Base-by-base conservation (phyloP, 2,797 vertebrate species). In the Chanos chanos region DNA sequence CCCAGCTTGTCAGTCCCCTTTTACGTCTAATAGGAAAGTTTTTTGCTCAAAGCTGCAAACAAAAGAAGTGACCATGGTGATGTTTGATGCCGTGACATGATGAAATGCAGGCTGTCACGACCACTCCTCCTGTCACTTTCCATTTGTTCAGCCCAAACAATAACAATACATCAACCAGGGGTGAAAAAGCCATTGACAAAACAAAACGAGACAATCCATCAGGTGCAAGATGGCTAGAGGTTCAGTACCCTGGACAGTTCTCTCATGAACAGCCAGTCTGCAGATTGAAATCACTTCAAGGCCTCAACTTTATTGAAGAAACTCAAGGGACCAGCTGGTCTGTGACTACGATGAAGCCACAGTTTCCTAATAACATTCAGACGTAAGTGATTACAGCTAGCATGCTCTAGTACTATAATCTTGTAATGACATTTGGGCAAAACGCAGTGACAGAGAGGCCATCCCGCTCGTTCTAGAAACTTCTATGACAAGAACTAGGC, bases 211-310 rank as follows among this genome's bases (percentile, higher is more conserved):
- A n/a, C 37, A 52, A 2, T n/a, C 13, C 18, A 13, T 28, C 18
- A 24, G 40, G n/a, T 33, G 44, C n/a, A n/a, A n/a, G n/a, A n/a
- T n/a, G 22, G 1, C 39, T 16, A 7, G 2, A 24, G 47, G 63
- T 80, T 84, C 82, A 85, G 81, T 70, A 86, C 81, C 80, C 57
- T 75, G 83, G 86, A 86, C 83, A 87, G 82, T 71, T 78, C 72
- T 71, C 41, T 15, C 12, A 33, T 30, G 30, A 9, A 61, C 18
- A 28, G n/a, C 18, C 28, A 36, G 15, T 19, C 49, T 7, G 64
- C 61, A 63, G 43, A 53, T 6, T 47, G 44, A 66, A 59, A 64
- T 71, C 71, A 54, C 59, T 48, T 3, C 28, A 19, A 41, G 19
- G 8, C 10, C 49, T 30, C 27, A 21, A 15, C 43, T 47, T n/a